Evolutionary conservation across 2,888 invertebrate species (phyloP).

Genomic region (Lutraria lutraria): DNA sequence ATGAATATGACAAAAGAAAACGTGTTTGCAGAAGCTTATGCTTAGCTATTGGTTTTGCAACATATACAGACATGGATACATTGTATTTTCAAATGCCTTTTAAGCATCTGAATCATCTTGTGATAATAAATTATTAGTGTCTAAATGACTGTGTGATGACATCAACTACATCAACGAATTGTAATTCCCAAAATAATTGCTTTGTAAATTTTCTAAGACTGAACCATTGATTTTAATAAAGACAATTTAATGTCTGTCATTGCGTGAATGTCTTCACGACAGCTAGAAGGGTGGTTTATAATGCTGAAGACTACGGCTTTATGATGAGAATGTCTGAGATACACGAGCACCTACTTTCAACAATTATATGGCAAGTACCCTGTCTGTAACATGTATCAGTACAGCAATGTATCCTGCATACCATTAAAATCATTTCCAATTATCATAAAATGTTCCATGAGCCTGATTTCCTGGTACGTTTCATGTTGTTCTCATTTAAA

Average conservation of each 20-base stretch:
- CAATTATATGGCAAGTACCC: background rate
- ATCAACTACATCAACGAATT: no score
- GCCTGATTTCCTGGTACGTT: background rate
- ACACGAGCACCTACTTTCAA: background rate
- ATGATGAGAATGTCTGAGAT: background rate
- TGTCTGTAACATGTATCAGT: background rate
- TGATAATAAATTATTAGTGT: background rate
- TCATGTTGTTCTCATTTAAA: background rate
- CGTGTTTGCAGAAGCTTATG: no score
- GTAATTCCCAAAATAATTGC: no score
- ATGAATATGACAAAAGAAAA: no score
- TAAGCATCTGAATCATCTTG: no score
- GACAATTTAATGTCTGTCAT: no score
- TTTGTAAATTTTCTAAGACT: no score
- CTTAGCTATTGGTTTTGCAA: no score
- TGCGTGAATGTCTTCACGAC: background rate
- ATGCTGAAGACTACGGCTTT: background rate
- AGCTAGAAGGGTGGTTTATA: background rate
- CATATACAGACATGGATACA: no score
- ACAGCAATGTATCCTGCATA: background rate
- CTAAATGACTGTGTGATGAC: background rate
- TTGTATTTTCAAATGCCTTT: no score
- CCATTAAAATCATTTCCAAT: constrained; percentile 9
- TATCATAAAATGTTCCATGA: background rate
- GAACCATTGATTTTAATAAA: no score